Base-by-base conservation (phyloP, 2,888 invertebrate species). In the Listrodromus nycthemerus region DNA sequence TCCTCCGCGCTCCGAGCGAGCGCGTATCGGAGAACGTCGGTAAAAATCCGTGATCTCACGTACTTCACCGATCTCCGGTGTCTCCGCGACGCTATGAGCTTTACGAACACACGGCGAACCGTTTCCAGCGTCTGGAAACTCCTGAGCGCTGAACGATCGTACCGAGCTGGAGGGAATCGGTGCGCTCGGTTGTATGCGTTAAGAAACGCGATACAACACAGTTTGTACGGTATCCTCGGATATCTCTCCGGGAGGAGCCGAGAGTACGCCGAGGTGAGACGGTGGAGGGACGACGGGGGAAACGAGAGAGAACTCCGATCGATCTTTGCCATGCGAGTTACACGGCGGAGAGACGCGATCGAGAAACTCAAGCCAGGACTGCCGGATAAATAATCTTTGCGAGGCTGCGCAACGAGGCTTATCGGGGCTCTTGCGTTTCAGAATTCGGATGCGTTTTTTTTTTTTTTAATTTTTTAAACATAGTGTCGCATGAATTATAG, bases 1-100 rank as follows among this genome's bases (percentile, higher is more conserved):
- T 50, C 41, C 50, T 48, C 55, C 24, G 33, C 76, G 19, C 75
- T 45, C 61, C 37, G 4, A 27, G 24, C 6, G 19, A 52, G 7
- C 50, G 19, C 7, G 6, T 61, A 61, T 61, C 61, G 30, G 41
- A 30, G 61, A 61, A 16, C 13, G 5, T 0, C 30, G 61, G 61
- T 61, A 61, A 61, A 45, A 61, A 61, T 61, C 61, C 16, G 30
- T 82, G 63, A 74, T 74, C 69, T 69, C 76, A 76, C 81, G 70
- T 65, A 76, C 48, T 45, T 55, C 16, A 30, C 61, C 24, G 61
- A 37, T n/a, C 27, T 63, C 67, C 48, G 33, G 37, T 33, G 27
- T 75, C 50, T 70, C 65, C 65, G 73, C 45, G 21, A 13, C 13
- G 63, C 63, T 81, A 48, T 50, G 65, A 48, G 69, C 75, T 30